Evolutionary conservation across 2,888 invertebrate genomes (phyloP).

Genomic region (Geophilus truncorum): DNA sequence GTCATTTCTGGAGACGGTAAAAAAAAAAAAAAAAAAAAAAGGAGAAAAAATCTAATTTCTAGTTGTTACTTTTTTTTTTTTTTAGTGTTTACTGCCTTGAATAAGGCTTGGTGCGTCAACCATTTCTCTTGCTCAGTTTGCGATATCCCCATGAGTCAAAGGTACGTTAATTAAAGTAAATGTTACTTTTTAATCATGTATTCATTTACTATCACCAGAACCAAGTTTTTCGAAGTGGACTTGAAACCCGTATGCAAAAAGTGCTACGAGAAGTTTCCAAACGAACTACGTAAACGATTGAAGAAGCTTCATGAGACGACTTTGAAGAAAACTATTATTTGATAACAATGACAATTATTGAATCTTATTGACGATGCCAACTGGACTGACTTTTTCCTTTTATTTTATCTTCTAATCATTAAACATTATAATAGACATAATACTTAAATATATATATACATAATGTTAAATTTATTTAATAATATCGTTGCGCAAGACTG

Average conservation of each 20-base stretch:
- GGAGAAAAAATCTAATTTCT: not conserved
- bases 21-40: conserved; percentile 42
- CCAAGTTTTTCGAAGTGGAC: conserved; percentile 99
- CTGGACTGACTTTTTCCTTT: not conserved
- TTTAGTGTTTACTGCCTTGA: conserved; percentile 92
- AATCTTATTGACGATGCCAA: not conserved
- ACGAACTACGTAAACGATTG: conserved; percentile 84
- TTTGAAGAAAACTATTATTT: conserved; percentile 36
- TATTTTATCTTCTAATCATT: not conserved
- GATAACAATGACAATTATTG: not conserved
- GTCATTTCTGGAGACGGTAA: conserved; percentile 95
- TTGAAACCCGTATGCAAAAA: conserved; percentile 97
- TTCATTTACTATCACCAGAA: no score
- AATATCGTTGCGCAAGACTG: not conserved
- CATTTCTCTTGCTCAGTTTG: conserved; percentile 98
- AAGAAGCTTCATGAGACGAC: conserved; percentile 61
- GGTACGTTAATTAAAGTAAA: conserved; percentile 50
- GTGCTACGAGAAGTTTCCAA: conserved; percentile 95
- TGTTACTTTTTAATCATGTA: not conserved
- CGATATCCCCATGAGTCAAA: conserved; percentile 91
- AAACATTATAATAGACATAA: not conserved
- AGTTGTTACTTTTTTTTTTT: conserved; percentile 39
- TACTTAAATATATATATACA: not conserved
- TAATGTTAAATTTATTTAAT: not conserved
- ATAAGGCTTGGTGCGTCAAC: conserved; percentile 98